Evolutionary conservation across 2,113 vertebrate genomes (phyloP).

Genomic region (Laterallus jamaicensis): DNA sequence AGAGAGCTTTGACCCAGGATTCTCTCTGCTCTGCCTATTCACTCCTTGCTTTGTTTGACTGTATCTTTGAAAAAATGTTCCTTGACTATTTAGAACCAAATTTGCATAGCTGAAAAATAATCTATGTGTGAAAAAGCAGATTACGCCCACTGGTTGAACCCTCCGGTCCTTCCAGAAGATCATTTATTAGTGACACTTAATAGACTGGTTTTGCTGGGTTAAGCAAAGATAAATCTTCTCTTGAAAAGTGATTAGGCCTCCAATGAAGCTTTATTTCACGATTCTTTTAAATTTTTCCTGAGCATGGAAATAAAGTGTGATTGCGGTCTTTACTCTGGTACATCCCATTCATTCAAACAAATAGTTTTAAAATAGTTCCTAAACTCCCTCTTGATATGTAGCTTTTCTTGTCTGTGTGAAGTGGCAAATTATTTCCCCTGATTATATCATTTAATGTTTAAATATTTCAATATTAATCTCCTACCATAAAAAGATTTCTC

Average conservation of each 20-base stretch:
- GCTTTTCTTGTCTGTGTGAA: background rate
- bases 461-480: background rate
- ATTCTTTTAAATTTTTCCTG: background rate
- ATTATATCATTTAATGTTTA: background rate
- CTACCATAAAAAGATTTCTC: background rate
- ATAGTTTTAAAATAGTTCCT: background rate
- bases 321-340: background rate
- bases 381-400: background rate
- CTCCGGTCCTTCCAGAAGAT: background rate
- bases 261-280: background rate
- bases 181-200: background rate
- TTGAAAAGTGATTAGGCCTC: background rate
- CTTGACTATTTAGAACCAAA: background rate
- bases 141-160: background rate
- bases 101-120: background rate
- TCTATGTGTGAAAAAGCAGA: rapidly evolving
- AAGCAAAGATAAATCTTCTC: background rate
- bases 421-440: background rate
- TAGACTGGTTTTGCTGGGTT: background rate
- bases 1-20: background rate
- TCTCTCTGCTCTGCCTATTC: background rate
- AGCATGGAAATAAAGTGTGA: background rate
- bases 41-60: background rate
- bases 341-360: background rate
- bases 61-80: background rate